Evolutionary conservation across 2,797 vertebrate genomes (phyloP).

Genomic region (Myotis findleyi): DNA sequence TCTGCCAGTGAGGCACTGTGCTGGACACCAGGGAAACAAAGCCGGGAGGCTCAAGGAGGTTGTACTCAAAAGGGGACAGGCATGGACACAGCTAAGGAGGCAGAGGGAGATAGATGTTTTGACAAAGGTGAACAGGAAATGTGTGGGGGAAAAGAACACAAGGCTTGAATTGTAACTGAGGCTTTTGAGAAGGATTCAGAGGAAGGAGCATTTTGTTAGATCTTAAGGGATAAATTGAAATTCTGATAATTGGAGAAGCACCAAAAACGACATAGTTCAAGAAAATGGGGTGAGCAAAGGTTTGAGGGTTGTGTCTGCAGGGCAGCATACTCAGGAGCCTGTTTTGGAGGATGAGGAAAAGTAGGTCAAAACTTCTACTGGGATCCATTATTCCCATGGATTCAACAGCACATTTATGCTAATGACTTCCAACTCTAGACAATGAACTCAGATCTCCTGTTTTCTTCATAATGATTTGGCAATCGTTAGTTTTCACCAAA

Average conservation of each 20-base stretch:
- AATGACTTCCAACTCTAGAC: not conserved
- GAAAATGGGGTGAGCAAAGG: not conserved
- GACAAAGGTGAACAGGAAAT: not conserved
- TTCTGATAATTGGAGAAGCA: not conserved
- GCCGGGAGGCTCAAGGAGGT: not conserved
- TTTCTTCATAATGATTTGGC: not conserved
- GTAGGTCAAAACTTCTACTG: not conserved
- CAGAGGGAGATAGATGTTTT: not conserved
- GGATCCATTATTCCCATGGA: not conserved
- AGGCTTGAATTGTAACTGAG: not conserved
- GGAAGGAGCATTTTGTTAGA: not conserved
- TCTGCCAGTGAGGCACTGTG: not conserved
- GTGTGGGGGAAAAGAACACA: not conserved
- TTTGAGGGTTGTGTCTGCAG: not conserved
- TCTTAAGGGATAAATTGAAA: not conserved
- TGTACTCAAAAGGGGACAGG: not conserved
- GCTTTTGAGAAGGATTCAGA: not conserved
- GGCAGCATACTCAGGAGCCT: not conserved
- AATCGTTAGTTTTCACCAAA: not conserved
- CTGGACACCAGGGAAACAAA: not conserved
- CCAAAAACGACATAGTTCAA: not conserved
- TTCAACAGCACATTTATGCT: not conserved
- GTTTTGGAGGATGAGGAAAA: slow-evolving; percentile 27
- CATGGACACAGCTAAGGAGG: not conserved
- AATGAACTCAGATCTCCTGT: not conserved